Base-by-base conservation (phyloP, 1,140 invertebrate genomes). In the Meteorus sp. region DNA sequence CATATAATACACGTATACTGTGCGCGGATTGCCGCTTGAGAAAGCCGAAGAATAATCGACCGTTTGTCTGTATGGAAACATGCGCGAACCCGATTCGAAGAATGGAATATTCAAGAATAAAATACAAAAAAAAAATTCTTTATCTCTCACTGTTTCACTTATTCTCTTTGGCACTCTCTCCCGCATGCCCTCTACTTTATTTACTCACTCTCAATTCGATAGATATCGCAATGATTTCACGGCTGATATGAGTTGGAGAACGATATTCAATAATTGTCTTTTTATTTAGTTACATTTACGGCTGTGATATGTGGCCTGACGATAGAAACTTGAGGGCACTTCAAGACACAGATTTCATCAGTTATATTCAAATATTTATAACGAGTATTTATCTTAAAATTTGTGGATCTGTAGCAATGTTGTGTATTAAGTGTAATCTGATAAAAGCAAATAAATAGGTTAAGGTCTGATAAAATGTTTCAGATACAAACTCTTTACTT, bases 1-100 rank as follows among this genome's bases (percentile, higher is more conserved):
- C n/a, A n/a, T n/a, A n/a, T n/a, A n/a, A n/a, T n/a, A n/a, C n/a
- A n/a, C n/a, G n/a, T n/a, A n/a, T n/a, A n/a, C n/a, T n/a, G n/a
- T n/a, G n/a, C n/a, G 52, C 23, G 13, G 23, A 55, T 55, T 55
- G 39, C 41, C 39, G 17, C 39, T 27, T 41, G 19, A 33, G 45
- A 41, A 55, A 55, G 45, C 23, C 55, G 27, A 48, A 56, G 55
- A 56, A 56, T 56, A 56, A 56, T 56, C 55, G 55, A 47, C 55
- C 44, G 55, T 56, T 56, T 56, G 55, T 56, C 44, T 31, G 31
- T 29, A 35, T 31, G 48, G 43, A 56, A 56, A 56, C 44, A 56
- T 15, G n/a, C n/a, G 44, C 55, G 39, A 56, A 48, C 48, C 20
- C 39, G 27, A 56, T 56, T 56, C 54, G 31, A 31, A 44, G 43